Conservation (phyloP, 1,140 invertebrate genomes). For the Latrodectus geometricus region DNA sequence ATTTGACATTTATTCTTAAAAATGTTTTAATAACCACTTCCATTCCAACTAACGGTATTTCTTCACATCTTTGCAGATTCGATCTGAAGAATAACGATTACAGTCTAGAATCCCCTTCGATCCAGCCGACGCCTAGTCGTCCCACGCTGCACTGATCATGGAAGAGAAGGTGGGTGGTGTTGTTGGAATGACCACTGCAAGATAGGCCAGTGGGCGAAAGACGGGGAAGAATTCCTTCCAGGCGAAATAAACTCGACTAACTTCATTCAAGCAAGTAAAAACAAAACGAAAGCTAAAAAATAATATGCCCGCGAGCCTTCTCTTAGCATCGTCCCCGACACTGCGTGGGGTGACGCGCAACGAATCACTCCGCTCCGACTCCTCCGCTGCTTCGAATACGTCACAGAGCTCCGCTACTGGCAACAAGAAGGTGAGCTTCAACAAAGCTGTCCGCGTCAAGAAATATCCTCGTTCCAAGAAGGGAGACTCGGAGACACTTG, state of each 20-base stretch:
- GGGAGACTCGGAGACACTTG: not conserved
- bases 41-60: not conserved
- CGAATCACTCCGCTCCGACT: slow-evolving; percentile 54
- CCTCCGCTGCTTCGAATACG: slow-evolving; percentile 39
- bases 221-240: not conserved
- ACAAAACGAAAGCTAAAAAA: not conserved
- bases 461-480: slow-evolving; percentile 55
- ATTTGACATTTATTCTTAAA: not conserved
- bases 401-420: slow-evolving; percentile 39
- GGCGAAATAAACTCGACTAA: not conserved
- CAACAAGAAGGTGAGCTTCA: slow-evolving; percentile 63
- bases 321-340: slow-evolving; percentile 26
- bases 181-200: slow-evolving; percentile 25
- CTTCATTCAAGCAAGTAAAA: not conserved
- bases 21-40: not conserved
- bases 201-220: slow-evolving; percentile 36
- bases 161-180: slow-evolving; percentile 14
- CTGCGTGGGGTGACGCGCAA: slow-evolving; percentile 45
- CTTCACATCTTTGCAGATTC: slow-evolving; percentile 11
- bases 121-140: slow-evolving; percentile 40
- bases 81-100: slow-evolving; percentile 8
- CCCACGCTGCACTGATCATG: slow-evolving; percentile 24
- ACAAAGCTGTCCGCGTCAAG: slow-evolving; percentile 58
- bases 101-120: not conserved
- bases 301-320: slow-evolving; percentile 60